Conservation (phyloP, 2,888 invertebrate species). For the Heliothis peltigera region DNA sequence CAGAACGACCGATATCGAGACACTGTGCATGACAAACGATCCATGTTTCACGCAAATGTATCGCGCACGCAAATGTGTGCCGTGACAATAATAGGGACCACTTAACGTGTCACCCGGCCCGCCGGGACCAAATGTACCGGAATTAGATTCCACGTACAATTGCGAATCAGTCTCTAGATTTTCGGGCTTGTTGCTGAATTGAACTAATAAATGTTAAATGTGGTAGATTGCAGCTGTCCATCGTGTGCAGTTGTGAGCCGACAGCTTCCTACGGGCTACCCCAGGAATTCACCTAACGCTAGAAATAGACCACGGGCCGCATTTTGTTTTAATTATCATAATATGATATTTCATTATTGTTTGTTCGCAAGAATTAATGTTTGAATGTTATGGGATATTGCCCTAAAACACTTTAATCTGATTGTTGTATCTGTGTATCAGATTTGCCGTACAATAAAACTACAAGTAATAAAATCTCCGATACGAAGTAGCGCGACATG, state of each 20-base stretch:
- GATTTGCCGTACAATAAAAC: background rate
- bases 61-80: slow-evolving; percentile 35
- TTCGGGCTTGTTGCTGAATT: slow-evolving; percentile 20
- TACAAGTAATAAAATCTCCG: background rate
- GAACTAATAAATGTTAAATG: slow-evolving; percentile 20
- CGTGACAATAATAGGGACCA: slow-evolving; percentile 51
- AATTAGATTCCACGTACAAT: slow-evolving; percentile 39
- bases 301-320: background rate
- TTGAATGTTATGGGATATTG: no score
- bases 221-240: background rate
- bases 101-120: slow-evolving; percentile 48
- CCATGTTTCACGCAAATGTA: slow-evolving; percentile 56
- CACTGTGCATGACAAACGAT: slow-evolving; percentile 62
- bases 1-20: slow-evolving; percentile 60
- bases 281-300: background rate
- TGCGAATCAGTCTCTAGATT: slow-evolving; percentile 26
- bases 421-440: no score
- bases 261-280: background rate
- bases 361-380: no score
- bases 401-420: no score
- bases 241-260: background rate
- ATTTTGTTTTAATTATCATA: no score
- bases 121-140: slow-evolving; percentile 17
- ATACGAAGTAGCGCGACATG: background rate
- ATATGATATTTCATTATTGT: no score